Base-by-base conservation (phyloP, 2,888 invertebrate genomes). In the Pachymerium ferrugineum region DNA sequence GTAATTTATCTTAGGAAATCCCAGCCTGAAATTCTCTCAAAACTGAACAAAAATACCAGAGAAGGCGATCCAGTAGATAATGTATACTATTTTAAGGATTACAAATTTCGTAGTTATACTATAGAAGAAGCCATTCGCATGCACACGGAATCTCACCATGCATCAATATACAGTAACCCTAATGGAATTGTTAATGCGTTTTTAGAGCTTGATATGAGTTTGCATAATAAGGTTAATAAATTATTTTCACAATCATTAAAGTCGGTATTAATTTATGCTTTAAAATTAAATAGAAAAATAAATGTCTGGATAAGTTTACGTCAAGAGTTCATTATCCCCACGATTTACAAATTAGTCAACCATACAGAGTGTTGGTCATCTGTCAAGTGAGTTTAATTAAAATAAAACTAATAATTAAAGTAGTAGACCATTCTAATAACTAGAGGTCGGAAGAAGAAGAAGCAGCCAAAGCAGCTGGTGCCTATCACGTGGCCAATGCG, bases 71-170 rank as follows among this genome's bases (percentile, higher is more conserved):
- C 90, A 75, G 75, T 83, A 77, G 89, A 91, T 82, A 84, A 93
- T 84, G 88, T 91, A 76, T 90, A 85, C 79, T 80, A 86, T 4
- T 80, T 83, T 0, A 85, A 82, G 77, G 86, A 85, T 79, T 88
- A 87, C 78, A 85, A 85, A 76, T 86, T 86, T 84, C 85, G 84
- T 74, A 83, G 87, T 75, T 91, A 90, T 83, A 83, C 89, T 0
- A 87, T 93, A 1, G 84, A 85, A 16, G 92, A 94, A 79, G 94
- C 94, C 0, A 85, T 96, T 14, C 83, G 87, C 76, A 88, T 88
- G 74, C 91, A 93, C 79, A 86, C 90, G 70, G 92, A 95, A 82
- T 88, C 89, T 0, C 91, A 93, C 81, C 90, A 93, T 81, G 91
- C 93, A 0, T 87, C 90, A 0, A 89, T 94, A 84, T 90, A 88